Conservation (phyloP, 2,113 vertebrate species). For the Otis tarda region DNA sequence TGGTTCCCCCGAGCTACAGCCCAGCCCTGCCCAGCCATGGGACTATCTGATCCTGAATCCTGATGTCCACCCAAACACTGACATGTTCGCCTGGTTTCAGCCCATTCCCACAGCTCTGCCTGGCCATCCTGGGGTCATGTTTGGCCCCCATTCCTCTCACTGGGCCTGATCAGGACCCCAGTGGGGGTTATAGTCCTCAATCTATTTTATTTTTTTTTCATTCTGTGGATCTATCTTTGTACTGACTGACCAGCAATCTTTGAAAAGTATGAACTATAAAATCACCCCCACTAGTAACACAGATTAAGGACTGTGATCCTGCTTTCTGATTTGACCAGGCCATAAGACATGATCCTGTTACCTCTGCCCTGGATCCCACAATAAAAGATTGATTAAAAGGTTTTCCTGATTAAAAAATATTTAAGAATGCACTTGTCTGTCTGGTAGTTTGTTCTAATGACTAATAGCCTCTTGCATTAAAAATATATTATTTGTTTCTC, state of each 20-base stretch:
- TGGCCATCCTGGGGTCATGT: not conserved
- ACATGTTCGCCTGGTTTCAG: not conserved
- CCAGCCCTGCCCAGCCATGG: not conserved
- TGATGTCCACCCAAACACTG: rapidly evolving
- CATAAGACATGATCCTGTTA: not conserved
- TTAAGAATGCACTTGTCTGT: not conserved
- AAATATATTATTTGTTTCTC: not conserved
- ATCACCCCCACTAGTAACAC: not conserved
- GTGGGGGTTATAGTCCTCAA: not conserved
- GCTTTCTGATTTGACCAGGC: not conserved
- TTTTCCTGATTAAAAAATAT: not conserved
- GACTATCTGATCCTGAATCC: too few species aligned
- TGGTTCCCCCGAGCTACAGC: rapidly evolving
- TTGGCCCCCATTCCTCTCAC: not conserved
- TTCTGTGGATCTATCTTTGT: not conserved
- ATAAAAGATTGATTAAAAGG: not conserved
- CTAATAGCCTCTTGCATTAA: not conserved
- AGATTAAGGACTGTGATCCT: not conserved
- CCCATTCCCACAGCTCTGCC: not conserved
- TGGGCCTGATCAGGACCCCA: rapidly evolving
- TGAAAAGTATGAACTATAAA: not conserved
- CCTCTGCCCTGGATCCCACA: not conserved
- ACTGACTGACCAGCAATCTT: not conserved
- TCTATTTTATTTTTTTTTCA: not conserved
- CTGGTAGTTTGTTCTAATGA: not conserved